Conservation (phyloP, 2,888 invertebrate species). For the Agrotis segetum region DNA sequence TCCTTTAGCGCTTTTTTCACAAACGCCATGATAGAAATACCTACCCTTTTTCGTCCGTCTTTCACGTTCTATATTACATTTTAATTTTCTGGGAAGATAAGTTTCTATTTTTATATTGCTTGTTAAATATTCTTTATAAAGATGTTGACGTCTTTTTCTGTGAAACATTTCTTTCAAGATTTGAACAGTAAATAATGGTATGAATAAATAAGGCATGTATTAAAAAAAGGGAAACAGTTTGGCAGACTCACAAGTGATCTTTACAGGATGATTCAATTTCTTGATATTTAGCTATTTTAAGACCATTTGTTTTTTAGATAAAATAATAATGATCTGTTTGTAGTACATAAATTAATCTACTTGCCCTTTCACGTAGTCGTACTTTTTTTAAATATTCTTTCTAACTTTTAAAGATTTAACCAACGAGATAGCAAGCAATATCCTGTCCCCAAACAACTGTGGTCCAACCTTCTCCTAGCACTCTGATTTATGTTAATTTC, state of each 20-base stretch:
- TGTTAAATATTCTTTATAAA: constrained; percentile 3
- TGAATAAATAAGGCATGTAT: neutral
- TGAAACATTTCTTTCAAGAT: neutral
- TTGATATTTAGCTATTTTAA: neutral
- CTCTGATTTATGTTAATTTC: neutral
- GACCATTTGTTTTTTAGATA: neutral
- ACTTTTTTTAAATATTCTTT: too few relatives aligned
- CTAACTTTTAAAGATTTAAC: neutral
- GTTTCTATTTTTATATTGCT: neutral
- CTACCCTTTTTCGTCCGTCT: neutral
- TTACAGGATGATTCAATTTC: neutral
- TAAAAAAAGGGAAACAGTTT: too few relatives aligned
- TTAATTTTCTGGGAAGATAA: neutral
- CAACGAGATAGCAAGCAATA: neutral
- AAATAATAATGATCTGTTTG: too few relatives aligned
- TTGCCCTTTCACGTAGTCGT: too few relatives aligned
- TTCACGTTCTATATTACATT: neutral
- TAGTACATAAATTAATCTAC: too few relatives aligned
- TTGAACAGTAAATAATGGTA: neutral
- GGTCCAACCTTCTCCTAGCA: neutral
- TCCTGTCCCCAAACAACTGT: neutral
- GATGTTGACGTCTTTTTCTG: neutral
- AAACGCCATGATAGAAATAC: too few relatives aligned
- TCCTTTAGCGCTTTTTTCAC: neutral
- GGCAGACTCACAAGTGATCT: too few relatives aligned